phyloP scores from a whole-genome alignment of 2,888 invertebrate species.

The Agrotis puta region DNA sequence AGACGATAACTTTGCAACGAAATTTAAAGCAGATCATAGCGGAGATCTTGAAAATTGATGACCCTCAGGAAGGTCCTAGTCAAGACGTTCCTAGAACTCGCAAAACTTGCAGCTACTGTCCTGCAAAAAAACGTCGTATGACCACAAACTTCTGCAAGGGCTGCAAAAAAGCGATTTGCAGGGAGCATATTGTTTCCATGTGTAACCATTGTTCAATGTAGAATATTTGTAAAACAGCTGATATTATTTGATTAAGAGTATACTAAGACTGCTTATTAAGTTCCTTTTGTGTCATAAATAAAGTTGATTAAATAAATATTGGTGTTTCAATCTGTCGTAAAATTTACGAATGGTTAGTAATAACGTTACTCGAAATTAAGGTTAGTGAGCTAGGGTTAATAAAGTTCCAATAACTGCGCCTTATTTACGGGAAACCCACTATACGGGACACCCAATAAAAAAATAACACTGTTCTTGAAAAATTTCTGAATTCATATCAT shows the following conservation, averaged over 20 bases:
- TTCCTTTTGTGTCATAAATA: neutral
- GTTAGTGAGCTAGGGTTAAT: slow-evolving; percentile 16
- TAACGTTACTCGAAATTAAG: slow-evolving; percentile 10
- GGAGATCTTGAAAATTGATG: slow-evolving; percentile 16
- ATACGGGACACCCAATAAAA: no score
- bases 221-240: neutral
- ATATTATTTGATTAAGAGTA: slow-evolving; percentile 2
- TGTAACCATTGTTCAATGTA: slow-evolving; percentile 1
- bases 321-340: slow-evolving; percentile 2
- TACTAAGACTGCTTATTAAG: neutral
- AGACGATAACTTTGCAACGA: no score
- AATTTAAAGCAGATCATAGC: slow-evolving; percentile 1
- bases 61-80: slow-evolving; percentile 1
- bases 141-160: neutral
- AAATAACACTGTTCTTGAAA: no score
- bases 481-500: no score
- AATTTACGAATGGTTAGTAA: slow-evolving; percentile 19
- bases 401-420: no score
- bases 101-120: neutral
- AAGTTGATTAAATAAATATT: slow-evolving; percentile 16
- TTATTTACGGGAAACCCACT: no score
- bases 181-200: slow-evolving; percentile 10
- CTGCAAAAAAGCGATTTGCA: slow-evolving; percentile 11
- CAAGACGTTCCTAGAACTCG: neutral
- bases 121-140: slow-evolving; percentile 6